Base-by-base conservation (phyloP, 2,113 vertebrate species). In the Corythoichthys intestinalis region DNA sequence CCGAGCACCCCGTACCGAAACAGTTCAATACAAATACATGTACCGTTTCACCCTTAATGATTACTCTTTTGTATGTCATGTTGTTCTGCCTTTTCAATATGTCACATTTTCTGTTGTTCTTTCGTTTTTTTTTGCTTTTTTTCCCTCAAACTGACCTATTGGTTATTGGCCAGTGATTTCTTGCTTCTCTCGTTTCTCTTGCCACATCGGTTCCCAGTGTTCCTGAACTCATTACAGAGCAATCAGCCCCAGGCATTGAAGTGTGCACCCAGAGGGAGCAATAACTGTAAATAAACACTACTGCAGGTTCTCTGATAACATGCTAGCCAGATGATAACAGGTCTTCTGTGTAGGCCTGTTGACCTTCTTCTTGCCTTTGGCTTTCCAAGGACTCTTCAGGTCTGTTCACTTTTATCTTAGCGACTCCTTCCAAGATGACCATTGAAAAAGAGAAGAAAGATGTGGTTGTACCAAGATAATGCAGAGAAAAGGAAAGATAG, bases 201-300 rank as follows among this genome's bases (percentile, higher is more conserved):
- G 84, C 91, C 79, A 67, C 75, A 78, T 7, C 71, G 83, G 73
- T 77, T 92, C 85, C 71, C 80, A 66, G 82, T 91, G 85, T 86
- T 91, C 75, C 83, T 90, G 94, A 95, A 94, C 92, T 95, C 92
- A 94, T 95, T 96, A 94, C 90, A 93, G 93, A 93, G 87, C 93
- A 95, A 93, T 95, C 84, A 90, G 85, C 92, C 90, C 87, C 88
- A 80, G 82, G 93, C 79, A 77, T 91, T 92, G 86, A 93, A 92
- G 93, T 92, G 88, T 88, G 90, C 91, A 92, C 94, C 93, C 93
- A 92, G 88, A 93, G 92, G 93, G 94, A 95, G 91, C 92, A 94
- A 93, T 94, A 94, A 93, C 92, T 95, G 91, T 95, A 95, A 96
- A 94, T 96, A 96, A 94, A 89, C 92, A 92, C 83, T 84, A 84